Evolutionary conservation across 2,888 invertebrate species (phyloP).

Genomic region (Ditula angustiorana): DNA sequence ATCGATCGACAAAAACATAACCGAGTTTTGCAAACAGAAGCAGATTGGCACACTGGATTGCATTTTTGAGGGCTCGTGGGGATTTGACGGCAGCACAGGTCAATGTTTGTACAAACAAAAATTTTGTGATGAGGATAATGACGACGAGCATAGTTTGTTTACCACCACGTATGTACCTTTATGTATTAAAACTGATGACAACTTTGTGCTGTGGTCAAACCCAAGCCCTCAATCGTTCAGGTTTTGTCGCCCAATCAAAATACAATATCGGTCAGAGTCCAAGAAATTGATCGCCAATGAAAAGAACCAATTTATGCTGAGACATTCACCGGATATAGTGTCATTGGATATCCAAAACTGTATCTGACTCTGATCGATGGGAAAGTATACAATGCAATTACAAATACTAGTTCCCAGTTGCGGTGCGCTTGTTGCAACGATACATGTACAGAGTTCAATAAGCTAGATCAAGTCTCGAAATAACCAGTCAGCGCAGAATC

Average conservation of each 20-base stretch:
- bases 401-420: neutral
- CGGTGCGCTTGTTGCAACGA: neutral
- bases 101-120: conserved; percentile 6
- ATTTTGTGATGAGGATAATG: neutral
- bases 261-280: conserved; percentile 4
- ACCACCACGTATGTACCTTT: conserved; percentile 7
- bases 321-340: neutral
- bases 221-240: conserved; percentile 7
- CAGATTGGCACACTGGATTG: conserved; percentile 3
- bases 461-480: neutral
- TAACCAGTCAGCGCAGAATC: neutral
- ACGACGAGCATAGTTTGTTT: conserved; percentile 12
- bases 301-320: neutral
- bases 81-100: conserved; percentile 14
- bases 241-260: conserved; percentile 10
- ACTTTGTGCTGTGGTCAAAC: conserved; percentile 6
- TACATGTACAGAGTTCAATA: neutral
- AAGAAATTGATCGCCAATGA: conserved; percentile 1
- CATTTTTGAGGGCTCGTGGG: conserved; percentile 15
- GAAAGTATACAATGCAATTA: too few relatives aligned
- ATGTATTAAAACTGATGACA: conserved; percentile 1
- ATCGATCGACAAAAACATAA: too few relatives aligned
- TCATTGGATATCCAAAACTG: neutral
- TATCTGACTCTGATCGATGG: neutral
- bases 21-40: conserved; percentile 3